Base-by-base conservation (phyloP, 1,140 invertebrate species). In the Nasonia vitripennis region DNA sequence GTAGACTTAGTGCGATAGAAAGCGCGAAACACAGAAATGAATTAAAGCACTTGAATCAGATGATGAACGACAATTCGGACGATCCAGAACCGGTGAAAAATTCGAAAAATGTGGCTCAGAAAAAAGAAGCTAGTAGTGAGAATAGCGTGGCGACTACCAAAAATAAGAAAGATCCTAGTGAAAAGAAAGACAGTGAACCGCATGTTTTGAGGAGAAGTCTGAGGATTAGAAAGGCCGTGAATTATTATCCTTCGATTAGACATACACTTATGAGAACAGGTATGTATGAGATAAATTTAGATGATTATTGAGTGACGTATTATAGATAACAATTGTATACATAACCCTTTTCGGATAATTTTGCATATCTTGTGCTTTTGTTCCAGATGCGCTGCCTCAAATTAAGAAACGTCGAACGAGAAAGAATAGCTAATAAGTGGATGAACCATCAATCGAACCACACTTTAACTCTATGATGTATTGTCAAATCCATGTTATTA, bases 261-360 rank as follows among this genome's bases (percentile, higher is more conserved):
- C 27, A 10, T 14, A 27, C 3, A 34, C 6, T 11, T 11, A 12
- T 71, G 27, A 3, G 4, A 10, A 71, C 7, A 34, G 70, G 23
- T 27, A 71, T 34, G 31, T 31, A 1, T 31, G 11, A 1, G 11
- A 41, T 41, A 6, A 23, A 77, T 23, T 34, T n/a, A 45, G 4
- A 31, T n/a, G 37, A 67, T 85, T 78, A 41, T n/a, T 17, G 37
- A 3, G 27, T 67, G 55, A 87, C 83, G 88, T 45, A 7, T 45
- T 45, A 45, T 10, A 41, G 7, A 9, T 41, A 45, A 10, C 41
- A 7, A 45, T 9, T 45, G 41, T 87, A 48, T 48, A 77, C 17
- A 77, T 71, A 71, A 31, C 27, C 68, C 27, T 70, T 70, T 3
- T 70, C 68, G 23, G 20, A 27, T 9, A 17, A 14, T 55, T 55